phyloP scores from a whole-genome alignment of 2,113 vertebrate genomes.

The Ceyx cyanopectus region DNA sequence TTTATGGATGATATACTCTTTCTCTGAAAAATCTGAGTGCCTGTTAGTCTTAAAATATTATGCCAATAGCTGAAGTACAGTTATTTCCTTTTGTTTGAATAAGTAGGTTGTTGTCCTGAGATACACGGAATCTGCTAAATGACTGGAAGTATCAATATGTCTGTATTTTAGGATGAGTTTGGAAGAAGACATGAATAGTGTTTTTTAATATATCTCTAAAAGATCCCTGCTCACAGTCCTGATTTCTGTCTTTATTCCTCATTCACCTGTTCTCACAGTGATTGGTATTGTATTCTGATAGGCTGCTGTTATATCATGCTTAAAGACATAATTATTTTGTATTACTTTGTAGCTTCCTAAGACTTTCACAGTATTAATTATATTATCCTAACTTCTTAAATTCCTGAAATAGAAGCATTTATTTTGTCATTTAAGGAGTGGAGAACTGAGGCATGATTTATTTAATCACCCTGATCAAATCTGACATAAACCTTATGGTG shows the following conservation, averaged over 20 bases:
- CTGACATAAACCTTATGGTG: background rate
- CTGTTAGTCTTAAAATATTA: background rate
- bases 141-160: background rate
- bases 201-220: background rate
- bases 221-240: background rate
- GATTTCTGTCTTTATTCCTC: background rate
- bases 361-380: background rate
- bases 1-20: background rate
- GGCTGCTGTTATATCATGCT: background rate
- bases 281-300: background rate
- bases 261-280: background rate
- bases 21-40: background rate
- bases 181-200: background rate
- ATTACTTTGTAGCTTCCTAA: background rate
- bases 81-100: background rate
- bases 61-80: background rate
- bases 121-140: background rate
- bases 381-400: slow-evolving; percentile 13
- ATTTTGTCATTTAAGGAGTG: background rate
- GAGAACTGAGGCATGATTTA: slow-evolving; percentile 20
- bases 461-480: slow-evolving; percentile 11
- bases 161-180: background rate
- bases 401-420: background rate
- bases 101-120: background rate
- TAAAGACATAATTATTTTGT: background rate